phyloP scores from a whole-genome alignment of 2,113 vertebrate genomes.

The Speoplatyrhinus poulsoni region DNA sequence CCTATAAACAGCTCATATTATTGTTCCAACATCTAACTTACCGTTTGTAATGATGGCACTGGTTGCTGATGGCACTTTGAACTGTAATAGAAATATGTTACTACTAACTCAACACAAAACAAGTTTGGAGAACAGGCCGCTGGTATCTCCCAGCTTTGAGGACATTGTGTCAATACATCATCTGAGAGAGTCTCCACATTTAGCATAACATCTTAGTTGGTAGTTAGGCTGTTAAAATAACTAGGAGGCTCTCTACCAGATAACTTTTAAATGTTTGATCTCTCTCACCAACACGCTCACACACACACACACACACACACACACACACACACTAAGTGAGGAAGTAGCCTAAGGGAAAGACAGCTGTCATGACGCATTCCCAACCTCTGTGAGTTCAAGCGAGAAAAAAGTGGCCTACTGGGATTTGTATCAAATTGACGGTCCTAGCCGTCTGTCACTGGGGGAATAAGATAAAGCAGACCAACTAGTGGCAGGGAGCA shows the following conservation, averaged over 20 bases:
- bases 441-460: slow-evolving; percentile 32
- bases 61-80: slow-evolving; percentile 79
- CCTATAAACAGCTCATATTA: background rate
- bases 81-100: slow-evolving; percentile 55
- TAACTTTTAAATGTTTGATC: too few relatives aligned
- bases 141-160: slow-evolving; percentile 1
- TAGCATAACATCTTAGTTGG: too few relatives aligned
- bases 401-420: slow-evolving; percentile 29
- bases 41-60: slow-evolving; percentile 81
- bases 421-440: slow-evolving; percentile 32
- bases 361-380: slow-evolving; percentile 37
- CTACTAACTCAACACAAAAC: slow-evolving; percentile 1
- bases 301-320: background rate
- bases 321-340: slow-evolving; percentile 3
- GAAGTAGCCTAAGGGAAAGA: slow-evolving; percentile 28
- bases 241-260: too few relatives aligned
- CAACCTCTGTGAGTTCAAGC: slow-evolving; percentile 30
- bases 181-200: background rate
- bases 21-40: slow-evolving; percentile 52
- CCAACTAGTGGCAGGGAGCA: slow-evolving; percentile 20
- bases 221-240: too few relatives aligned
- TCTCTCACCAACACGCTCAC: background rate
- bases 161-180: slow-evolving; percentile 25
- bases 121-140: background rate
- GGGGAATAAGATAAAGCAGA: slow-evolving; percentile 38